phyloP scores from a whole-genome alignment of 2,113 vertebrate genomes.

The Anoura caudifer region DNA sequence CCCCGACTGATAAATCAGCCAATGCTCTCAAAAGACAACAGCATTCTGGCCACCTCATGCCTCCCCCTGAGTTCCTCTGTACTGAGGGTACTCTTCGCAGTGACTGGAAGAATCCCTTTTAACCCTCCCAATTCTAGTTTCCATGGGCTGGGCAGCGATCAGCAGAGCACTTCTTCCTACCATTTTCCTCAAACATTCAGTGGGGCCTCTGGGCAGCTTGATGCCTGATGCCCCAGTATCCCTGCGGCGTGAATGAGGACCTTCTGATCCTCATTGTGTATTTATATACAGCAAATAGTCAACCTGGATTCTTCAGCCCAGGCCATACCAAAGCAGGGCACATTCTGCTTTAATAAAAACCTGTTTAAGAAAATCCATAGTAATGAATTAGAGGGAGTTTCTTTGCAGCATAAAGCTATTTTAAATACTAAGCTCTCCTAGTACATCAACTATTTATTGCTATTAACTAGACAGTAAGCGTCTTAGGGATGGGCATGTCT shows the following conservation, averaged over 20 bases:
- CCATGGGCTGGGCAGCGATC: background rate
- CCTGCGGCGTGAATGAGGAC: background rate
- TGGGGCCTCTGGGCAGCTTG: background rate
- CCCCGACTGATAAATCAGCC: background rate
- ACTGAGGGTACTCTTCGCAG: background rate
- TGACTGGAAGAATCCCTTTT: background rate
- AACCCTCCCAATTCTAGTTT: background rate
- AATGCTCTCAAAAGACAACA: background rate
- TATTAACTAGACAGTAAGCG: conserved; percentile 25
- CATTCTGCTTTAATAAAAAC: background rate
- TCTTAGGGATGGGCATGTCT: conserved; percentile 8
- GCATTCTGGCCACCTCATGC: no score
- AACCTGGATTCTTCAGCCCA: background rate
- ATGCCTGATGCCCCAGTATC: background rate
- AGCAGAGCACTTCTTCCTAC: background rate
- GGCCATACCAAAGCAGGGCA: background rate
- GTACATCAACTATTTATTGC: background rate
- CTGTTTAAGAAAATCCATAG: background rate
- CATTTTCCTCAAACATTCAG: background rate
- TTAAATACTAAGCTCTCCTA: background rate
- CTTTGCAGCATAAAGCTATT: background rate
- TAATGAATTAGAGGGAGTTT: conserved; percentile 15
- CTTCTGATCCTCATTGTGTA: background rate
- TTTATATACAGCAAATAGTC: background rate
- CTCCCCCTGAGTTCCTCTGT: background rate